These are phyloP conservation scores for Platichthys stellatus DNA, from an alignment of 2,113 vertebrate genomes.

Conservation along the genomic window DNA sequence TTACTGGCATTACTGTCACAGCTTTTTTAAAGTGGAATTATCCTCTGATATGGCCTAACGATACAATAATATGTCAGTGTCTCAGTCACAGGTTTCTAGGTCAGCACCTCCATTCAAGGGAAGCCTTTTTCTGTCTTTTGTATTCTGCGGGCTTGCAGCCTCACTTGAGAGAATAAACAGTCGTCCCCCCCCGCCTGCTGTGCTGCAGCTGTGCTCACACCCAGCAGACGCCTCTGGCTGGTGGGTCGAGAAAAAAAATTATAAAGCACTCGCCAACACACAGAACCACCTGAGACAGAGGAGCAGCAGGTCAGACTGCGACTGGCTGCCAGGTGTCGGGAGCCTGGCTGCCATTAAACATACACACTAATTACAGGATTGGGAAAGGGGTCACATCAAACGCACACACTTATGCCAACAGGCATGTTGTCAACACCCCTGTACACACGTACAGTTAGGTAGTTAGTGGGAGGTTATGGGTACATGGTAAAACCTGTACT, in stretches of 20 bases:
- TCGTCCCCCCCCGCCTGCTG: slow-evolving; percentile 35
- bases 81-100: slow-evolving; percentile 52
- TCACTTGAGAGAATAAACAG: slow-evolving; percentile 45
- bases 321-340: slow-evolving; percentile 40
- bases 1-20: no score
- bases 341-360: slow-evolving; percentile 13
- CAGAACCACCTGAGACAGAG: slow-evolving; percentile 14
- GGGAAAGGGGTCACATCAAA: slow-evolving; percentile 18
- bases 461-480: no score
- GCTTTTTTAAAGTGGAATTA: no score
- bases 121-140: slow-evolving; percentile 6
- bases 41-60: background rate
- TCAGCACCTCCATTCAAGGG: slow-evolving; percentile 21
- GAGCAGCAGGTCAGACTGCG: slow-evolving; percentile 13
- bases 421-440: background rate
- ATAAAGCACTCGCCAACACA: slow-evolving; percentile 1
- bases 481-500: no score
- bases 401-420: slow-evolving; percentile 1
- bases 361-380: slow-evolving; percentile 22
- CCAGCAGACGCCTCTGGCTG: slow-evolving; percentile 16
- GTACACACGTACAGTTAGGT: no score
- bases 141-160: slow-evolving; percentile 49
- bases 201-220: slow-evolving; percentile 52
- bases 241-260: slow-evolving; percentile 2
- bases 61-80: background rate